These are phyloP conservation scores for Xylota segnis DNA, from an alignment of 2,888 invertebrate species.

Conservation along the genomic window DNA sequence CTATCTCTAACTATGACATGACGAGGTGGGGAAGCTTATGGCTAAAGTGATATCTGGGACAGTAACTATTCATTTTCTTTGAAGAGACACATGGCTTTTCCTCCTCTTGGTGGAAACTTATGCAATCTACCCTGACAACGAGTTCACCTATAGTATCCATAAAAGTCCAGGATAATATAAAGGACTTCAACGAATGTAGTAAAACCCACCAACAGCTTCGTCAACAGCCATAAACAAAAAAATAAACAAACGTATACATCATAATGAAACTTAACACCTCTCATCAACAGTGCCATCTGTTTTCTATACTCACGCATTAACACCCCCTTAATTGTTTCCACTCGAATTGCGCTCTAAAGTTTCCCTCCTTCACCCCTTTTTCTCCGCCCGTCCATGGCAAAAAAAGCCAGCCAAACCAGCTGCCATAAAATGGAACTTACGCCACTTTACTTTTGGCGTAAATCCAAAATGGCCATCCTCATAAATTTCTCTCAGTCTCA, in stretches of 20 bases:
- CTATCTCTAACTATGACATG: no score
- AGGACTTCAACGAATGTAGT: neutral
- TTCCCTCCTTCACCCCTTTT: neutral
- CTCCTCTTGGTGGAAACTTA: no score
- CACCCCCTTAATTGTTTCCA: conserved; percentile 27
- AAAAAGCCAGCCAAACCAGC: conserved; percentile 24
- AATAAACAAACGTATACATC: conserved; percentile 15
- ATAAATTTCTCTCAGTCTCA: conserved; percentile 27
- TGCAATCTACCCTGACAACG: no score
- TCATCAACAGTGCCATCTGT: conserved; percentile 23
- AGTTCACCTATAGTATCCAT: no score
- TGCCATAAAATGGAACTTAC: conserved; percentile 50
- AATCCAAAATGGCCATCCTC: conserved; percentile 59
- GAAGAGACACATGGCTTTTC: no score
- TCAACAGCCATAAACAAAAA: neutral
- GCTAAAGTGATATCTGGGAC: no score
- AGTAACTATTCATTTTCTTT: no score
- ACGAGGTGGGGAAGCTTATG: no score
- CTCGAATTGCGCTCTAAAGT: conserved; percentile 28
- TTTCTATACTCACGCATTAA: conserved; percentile 26
- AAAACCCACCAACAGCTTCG: neutral
- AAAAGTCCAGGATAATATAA: no score
- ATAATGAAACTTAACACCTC: conserved; percentile 41
- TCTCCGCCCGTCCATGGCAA: no score
- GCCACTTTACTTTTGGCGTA: conserved; percentile 62